Percentiles rank a stretch among this genome's conserved stretches.
Evolutionary conservation across 2,113 vertebrate genomes (phyloP).

Genomic region (Urocynchramus pylzowi): DNA sequence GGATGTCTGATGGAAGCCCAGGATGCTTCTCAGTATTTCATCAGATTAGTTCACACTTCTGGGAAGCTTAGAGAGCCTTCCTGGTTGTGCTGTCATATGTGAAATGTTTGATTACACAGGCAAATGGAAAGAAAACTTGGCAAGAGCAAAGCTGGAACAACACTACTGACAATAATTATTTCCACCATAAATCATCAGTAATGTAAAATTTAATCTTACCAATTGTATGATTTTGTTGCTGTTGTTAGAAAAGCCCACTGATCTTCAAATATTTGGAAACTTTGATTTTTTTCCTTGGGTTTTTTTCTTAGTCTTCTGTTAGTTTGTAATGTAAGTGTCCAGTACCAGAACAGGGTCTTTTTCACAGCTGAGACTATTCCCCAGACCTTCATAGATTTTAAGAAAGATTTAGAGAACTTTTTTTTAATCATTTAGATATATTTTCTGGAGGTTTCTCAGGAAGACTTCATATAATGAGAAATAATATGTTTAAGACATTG

Average conservation of each 20-base stretch:
- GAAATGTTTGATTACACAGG: rapidly evolving
- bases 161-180: neutral
- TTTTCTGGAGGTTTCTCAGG: neutral
- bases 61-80: neutral
- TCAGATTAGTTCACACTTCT: neutral
- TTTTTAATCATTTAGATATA: neutral
- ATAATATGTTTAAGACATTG: neutral
- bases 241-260: neutral
- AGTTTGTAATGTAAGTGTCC: neutral
- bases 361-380: neutral
- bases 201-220: neutral
- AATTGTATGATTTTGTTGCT: neutral
- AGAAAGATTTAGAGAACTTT: neutral
- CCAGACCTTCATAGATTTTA: neutral
- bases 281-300: neutral
- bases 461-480: neutral
- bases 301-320: neutral
- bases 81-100: neutral
- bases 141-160: neutral
- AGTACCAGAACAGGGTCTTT: neutral
- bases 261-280: neutral
- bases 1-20: neutral
- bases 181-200: neutral
- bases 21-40: neutral
- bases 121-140: neutral